Conservation (phyloP, 2,888 invertebrate genomes). For the Lydus trimaculatus region DNA sequence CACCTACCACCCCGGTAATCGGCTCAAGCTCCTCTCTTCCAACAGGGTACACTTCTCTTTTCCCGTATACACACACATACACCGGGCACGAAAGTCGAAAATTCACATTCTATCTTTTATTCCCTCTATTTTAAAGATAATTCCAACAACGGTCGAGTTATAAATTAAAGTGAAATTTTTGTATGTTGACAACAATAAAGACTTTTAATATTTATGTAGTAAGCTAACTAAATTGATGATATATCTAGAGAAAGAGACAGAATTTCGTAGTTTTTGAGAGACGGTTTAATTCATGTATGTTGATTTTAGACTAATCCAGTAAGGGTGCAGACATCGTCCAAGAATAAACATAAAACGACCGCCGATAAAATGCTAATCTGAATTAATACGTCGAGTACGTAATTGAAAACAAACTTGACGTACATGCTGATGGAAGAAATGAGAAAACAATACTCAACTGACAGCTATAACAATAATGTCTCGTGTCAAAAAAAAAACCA, state of each 20-base stretch:
- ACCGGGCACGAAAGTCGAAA: constrained; percentile 16
- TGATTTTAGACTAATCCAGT: constrained; percentile 1
- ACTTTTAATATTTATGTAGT: not conserved
- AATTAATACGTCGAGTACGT: constrained; percentile 42
- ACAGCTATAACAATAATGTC: not conserved
- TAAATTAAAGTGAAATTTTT: constrained; percentile 26
- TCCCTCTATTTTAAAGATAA: constrained; percentile 26
- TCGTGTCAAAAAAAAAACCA: not conserved
- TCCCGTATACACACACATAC: constrained; percentile 17
- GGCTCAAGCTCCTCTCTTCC: constrained; percentile 38
- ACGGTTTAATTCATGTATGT: not conserved
- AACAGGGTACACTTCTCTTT: constrained; percentile 34
- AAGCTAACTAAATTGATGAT: not conserved
- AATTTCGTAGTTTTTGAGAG: not conserved
- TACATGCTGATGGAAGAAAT: not conserved
- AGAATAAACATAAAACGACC: constrained; percentile 48
- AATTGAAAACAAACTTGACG: constrained; percentile 52
- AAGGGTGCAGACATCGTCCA: constrained; percentile 17
- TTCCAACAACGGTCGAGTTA: constrained; percentile 25
- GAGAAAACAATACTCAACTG: not conserved
- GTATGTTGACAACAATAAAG: not conserved
- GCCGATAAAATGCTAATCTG: constrained; percentile 52
- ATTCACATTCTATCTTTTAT: not conserved
- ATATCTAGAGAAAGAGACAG: not conserved
- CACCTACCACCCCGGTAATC: constrained; percentile 54